Base-by-base conservation (phyloP, 2,797 vertebrate genomes). In the Sebastes trivittatus region DNA sequence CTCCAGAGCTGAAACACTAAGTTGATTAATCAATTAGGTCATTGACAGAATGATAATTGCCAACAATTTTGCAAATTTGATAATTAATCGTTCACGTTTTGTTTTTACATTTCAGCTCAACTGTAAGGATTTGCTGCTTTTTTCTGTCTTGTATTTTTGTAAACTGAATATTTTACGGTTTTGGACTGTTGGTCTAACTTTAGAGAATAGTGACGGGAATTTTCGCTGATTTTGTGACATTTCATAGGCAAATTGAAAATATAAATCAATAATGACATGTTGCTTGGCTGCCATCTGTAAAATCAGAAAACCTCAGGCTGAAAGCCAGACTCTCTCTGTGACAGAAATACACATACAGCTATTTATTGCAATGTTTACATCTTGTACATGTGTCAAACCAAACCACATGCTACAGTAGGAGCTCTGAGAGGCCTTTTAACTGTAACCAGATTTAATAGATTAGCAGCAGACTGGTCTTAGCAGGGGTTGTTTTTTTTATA, bases 401-500 rank as follows among this genome's bases (percentile, higher is more conserved):
- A 60, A 49, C 59, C 42, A 61, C 65, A 65, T 70, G 68, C 38
- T 67, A 42, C 38, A 42, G 38, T 14, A 4, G 42, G 18, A 25
- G 36, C 29, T 61, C 58, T 36, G 55, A 54, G 9, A 69, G 38
- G 59, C 38, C n/a, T 42, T 70, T 66, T 3, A 69, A 72, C 55
- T 75, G 66, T 79, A 75, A 87, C 36, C 2, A 13, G 65, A 73
- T 82, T 80, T 72, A 72, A 77, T 54, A 66, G 75, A 79, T 83
- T 81, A 79, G 55, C n/a, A 34, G 68, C 34, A 66, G 56, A 64
- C 55, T 72, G 22, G 60, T 73, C 34, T 71, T 64, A 42, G 42
- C 46, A 30, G 6, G 5, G 46, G 70, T 72, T 23, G 72, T 49
- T 49, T 49, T 46, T 49, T 18, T 49, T 20, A 49, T 20, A 72